Conservation (phyloP, 2,113 vertebrate species). For the Mus spicilegus region DNA sequence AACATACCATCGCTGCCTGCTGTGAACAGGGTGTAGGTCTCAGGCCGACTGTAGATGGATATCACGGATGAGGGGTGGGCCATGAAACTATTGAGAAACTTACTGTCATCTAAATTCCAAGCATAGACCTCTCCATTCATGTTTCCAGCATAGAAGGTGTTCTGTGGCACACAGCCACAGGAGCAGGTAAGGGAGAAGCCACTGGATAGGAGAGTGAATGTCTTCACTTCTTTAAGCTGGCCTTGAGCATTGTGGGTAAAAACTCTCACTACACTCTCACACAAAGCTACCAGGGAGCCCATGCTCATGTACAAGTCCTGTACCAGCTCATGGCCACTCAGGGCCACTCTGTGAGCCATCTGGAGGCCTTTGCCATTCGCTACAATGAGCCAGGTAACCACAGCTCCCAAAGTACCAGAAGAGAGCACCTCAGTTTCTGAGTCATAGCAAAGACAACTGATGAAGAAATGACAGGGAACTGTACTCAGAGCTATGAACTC, state of each 20-base stretch:
- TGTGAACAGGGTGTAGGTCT: conserved; percentile 74
- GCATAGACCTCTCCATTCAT: conserved; percentile 74
- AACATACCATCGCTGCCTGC: conserved; percentile 74
- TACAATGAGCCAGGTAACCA: conserved; percentile 81
- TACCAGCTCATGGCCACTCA: conserved; percentile 63
- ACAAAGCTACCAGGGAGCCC: conserved; percentile 72
- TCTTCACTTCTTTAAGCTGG: conserved; percentile 65
- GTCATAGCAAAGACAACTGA: conserved; percentile 81
- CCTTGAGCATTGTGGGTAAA: conserved; percentile 66
- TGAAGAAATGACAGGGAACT: conserved; percentile 64
- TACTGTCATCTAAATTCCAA: conserved; percentile 69
- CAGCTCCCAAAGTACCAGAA: conserved; percentile 76
- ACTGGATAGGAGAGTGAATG: background rate
- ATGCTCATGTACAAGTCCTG: conserved; percentile 67
- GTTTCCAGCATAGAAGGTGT: conserved; percentile 79
- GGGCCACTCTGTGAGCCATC: conserved; percentile 45
- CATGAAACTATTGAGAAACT: conserved; percentile 76
- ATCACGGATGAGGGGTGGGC: conserved; percentile 77
- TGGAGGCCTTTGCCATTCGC: conserved; percentile 38
- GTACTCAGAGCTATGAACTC: conserved; percentile 53
- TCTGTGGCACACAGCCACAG: conserved; percentile 64
- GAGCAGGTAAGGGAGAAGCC: conserved; percentile 74
- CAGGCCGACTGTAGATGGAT: conserved; percentile 62
- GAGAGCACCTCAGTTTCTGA: conserved; percentile 68
- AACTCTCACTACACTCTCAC: conserved; percentile 70